Percentiles rank a stretch among this genome's conserved stretches.
These are phyloP conservation scores for Danio aesculapii DNA, from an alignment of 2,797 vertebrate species.

Conservation along the genomic window DNA sequence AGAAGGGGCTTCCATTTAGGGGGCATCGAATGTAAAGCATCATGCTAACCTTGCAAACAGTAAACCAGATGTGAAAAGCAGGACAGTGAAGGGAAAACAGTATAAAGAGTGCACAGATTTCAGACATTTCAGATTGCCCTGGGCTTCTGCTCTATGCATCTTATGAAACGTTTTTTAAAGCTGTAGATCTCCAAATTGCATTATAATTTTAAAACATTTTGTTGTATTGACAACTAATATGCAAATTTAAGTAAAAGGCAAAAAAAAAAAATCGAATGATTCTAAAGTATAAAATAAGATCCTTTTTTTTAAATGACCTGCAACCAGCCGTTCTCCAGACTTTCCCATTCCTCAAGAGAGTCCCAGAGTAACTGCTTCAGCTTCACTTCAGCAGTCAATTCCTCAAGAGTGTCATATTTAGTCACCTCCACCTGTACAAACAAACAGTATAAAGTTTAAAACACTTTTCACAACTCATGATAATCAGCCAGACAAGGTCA, in stretches of 20 bases:
- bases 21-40: too few relatives aligned
- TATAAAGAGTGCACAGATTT: too few relatives aligned
- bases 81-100: too few relatives aligned
- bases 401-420: slow-evolving; percentile 82
- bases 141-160: too few relatives aligned
- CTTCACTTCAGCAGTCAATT: slow-evolving; percentile 79
- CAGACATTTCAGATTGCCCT: too few relatives aligned
- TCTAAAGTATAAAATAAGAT: background rate
- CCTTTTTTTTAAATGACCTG: slow-evolving; percentile 70
- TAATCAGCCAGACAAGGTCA: background rate
- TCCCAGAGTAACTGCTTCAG: slow-evolving; percentile 87
- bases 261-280: background rate
- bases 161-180: background rate
- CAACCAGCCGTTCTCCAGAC: slow-evolving; percentile 78
- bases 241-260: background rate
- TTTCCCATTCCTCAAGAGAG: slow-evolving; percentile 83
- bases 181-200: background rate
- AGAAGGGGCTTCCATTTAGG: too few relatives aligned
- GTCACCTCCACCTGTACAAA: slow-evolving; percentile 83
- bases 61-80: too few relatives aligned
- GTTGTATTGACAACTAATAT: background rate
- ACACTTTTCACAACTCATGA: background rate
- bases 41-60: too few relatives aligned
- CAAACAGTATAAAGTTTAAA: background rate
- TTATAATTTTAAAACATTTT: background rate